Base-by-base conservation (phyloP, 2,888 invertebrate genomes). In the Thalpophila matura region DNA sequence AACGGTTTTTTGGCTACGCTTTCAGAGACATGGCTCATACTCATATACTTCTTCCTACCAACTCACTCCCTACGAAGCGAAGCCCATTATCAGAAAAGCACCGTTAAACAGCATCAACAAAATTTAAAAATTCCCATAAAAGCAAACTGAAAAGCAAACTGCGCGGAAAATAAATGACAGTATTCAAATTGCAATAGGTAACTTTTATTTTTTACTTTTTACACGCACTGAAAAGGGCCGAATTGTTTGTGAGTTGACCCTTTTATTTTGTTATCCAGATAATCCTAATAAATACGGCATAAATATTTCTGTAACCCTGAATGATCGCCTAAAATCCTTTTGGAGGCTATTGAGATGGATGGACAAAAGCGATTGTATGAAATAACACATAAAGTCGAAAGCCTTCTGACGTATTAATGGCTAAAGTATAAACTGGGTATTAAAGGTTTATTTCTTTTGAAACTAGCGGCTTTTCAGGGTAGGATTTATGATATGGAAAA, bases 221-320 rank as follows among this genome's bases (percentile, higher is more conserved):
- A 47, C 43, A 47, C 37, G 37, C 22, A 27, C 57, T 35, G 42
- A 55, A 63, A 56, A 60, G 43, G 53, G 33, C 53, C 42, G 59
- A 62, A 74, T 77, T 78, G 70, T 79, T 82, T 62, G 67, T 22
- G 31, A 51, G 53, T 60, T 56, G 62, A 72, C 76, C 77, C 63
- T 75, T 74, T 61, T 65, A 47, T 57, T 58, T 57, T 51, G 68
- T 51, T 77, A 74, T 59, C 68, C 63, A 61, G 45, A 70, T 81
- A 74, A 83, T 71, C 61, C 68, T 40, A 66, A 69, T 66, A 73
- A 74, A 73, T 56, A 67, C 22, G 31, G 18, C 27, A 70, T 74
- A 68, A 77, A 78, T 77, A 72, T 63, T 45, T 35, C 27, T 49
- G 9, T 70, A 53, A 61, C 49, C 45, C 46, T 20, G 42, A 62